Base-by-base conservation (phyloP, 2,888 invertebrate genomes). In the Plebejus anna region DNA sequence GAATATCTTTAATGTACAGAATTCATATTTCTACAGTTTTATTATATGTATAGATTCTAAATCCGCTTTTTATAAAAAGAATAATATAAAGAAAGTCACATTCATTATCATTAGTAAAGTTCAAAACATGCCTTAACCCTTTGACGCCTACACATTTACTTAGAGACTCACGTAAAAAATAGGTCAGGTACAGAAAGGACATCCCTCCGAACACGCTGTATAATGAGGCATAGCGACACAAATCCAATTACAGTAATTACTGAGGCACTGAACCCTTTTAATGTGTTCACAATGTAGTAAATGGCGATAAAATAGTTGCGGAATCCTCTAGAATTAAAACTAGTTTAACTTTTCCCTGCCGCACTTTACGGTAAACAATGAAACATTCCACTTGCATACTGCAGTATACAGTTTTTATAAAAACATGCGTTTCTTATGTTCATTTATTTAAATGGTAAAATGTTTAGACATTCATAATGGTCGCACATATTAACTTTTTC, bases 271-370 rank as follows among this genome's bases (percentile, higher is more conserved):
- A 51, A 32, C 73, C 73, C 73, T 55, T 73, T 73, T 42, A 70
- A 38, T 51, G 73, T 55, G 55, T 73, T 73, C 73, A 51, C 72
- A 42, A 47, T 28, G 32, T 13, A 73, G 55, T 51, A 28, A 73
- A 32, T 55, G 73, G 71, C 71, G 9, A 42, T 42, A 42, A 42
- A 71, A 71, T 42, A 38, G 42, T 42, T 71, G 71, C 42, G 71
- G 71, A 71, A 22, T 71, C 71, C 72, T 51, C 47, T n/a, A 28
- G 72, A 66, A 72, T 72, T 72, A 72, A 72, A 72, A 72, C 72
- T 47, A 51, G 72, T 80, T 77, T 72, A 75, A 72, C 70, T 70
- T 77, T 70, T 78, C 75, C 75, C 76, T 70, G 51, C 51, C 57
- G 42, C 73, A 57, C 70, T 73, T 75, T 55, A 59, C 61, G 73